A percentile compares a stretch with the other conserved stretches of the same genome.
These are phyloP conservation scores for Heliconius himera DNA, from an alignment of 1,140 invertebrate genomes.

Conservation along the genomic window DNA sequence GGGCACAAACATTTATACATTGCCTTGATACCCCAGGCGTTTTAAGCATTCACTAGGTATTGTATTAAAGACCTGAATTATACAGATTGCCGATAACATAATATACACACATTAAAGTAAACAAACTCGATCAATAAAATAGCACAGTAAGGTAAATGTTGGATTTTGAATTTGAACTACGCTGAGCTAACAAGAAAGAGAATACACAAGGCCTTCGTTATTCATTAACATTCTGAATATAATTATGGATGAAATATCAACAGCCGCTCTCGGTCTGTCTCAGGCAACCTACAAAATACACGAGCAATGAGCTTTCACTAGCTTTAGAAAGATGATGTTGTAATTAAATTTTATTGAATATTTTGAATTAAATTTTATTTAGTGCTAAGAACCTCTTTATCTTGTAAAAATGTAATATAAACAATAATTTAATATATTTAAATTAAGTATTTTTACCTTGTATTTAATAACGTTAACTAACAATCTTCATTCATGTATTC, in stretches of 20 bases:
- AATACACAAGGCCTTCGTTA: conserved; percentile 32
- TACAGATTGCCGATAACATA: too few species aligned
- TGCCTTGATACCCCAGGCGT: too few species aligned
- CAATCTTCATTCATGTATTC: too few species aligned
- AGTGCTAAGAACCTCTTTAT: not conserved
- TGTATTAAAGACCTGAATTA: not conserved
- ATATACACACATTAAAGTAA: not conserved
- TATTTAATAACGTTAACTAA: too few species aligned
- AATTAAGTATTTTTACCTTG: not conserved
- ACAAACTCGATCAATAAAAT: not conserved
- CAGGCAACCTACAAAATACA: conserved; percentile 23
- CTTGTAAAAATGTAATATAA: not conserved
- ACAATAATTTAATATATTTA: not conserved
- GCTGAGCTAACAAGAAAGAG: conserved; percentile 30
- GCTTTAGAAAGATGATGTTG: not conserved
- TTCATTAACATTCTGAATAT: conserved; percentile 35
- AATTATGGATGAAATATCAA: conserved; percentile 34
- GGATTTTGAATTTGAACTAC: not conserved
- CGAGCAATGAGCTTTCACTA: not conserved
- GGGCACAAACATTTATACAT: too few species aligned
- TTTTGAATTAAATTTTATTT: too few species aligned
- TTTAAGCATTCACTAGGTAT: too few species aligned
- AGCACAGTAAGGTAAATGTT: conserved; percentile 4
- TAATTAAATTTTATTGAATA: not conserved
- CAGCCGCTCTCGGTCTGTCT: conserved; percentile 26